Evolutionary conservation across 1,140 invertebrate species (phyloP).

Genomic region (Cherax quadricarinatus): DNA sequence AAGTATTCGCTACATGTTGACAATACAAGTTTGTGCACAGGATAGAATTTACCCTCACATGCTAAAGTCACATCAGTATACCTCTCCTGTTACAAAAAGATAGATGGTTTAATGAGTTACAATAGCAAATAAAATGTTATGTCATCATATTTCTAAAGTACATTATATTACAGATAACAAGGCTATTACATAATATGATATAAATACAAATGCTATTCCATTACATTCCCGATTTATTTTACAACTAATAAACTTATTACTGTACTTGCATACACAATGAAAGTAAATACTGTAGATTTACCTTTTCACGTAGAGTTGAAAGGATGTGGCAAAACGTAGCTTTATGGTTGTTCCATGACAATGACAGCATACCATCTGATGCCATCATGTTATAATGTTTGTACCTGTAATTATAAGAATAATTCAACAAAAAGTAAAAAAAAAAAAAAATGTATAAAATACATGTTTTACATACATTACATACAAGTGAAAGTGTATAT

Average conservation of each 20-base stretch:
- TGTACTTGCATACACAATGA: too few species aligned
- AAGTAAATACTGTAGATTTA: not conserved
- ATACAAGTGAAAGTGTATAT: too few species aligned
- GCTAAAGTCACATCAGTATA: conserved; percentile 72
- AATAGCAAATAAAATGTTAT: not conserved
- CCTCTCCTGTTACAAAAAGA: conserved; percentile 53
- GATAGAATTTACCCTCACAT: conserved; percentile 81
- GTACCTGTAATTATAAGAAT: not conserved
- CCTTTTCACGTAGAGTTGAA: conserved; percentile 45
- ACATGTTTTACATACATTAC: too few species aligned
- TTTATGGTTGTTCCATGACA: conserved; percentile 55
- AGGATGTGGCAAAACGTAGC: conserved; percentile 51
- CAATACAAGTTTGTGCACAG: conserved; percentile 88
- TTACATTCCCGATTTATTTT: too few species aligned
- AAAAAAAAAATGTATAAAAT: too few species aligned
- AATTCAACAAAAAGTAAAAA: not conserved
- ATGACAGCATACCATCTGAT: conserved; percentile 41
- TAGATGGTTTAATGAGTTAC: not conserved
- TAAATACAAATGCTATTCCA: too few species aligned
- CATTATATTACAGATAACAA: not conserved
- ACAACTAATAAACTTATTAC: too few species aligned
- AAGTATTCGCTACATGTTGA: conserved; percentile 89
- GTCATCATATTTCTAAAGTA: not conserved
- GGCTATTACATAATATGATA: not conserved
- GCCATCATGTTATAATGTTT: conserved; percentile 20